Evolutionary conservation across 2,797 vertebrate genomes (phyloP).

Genomic region (Sebastes itinus): DNA sequence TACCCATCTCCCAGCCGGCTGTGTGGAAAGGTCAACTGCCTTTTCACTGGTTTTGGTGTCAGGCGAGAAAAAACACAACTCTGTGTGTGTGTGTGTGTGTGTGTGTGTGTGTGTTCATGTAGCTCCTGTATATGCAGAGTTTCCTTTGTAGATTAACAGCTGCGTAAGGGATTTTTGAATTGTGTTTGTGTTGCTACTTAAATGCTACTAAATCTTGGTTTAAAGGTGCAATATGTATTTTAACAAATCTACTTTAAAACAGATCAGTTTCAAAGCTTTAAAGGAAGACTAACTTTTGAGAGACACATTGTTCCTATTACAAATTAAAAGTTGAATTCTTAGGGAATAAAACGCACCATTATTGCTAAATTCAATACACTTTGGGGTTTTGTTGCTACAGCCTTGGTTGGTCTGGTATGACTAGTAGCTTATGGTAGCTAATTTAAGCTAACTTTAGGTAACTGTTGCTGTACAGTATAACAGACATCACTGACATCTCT

Average conservation of each 20-base stretch:
- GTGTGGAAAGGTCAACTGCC: slow-evolving; percentile 68
- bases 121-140: not conserved
- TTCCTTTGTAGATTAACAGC: not conserved
- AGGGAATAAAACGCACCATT: not conserved
- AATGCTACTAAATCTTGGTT: not conserved
- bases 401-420: not conserved
- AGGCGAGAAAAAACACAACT: not conserved
- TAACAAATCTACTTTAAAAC: not conserved
- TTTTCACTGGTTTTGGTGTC: slow-evolving; percentile 35
- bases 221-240: not conserved
- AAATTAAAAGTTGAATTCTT: not conserved
- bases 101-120: not conserved
- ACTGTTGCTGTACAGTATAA: not conserved
- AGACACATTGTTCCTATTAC: not conserved
- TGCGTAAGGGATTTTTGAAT: not conserved
- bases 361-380: not conserved
- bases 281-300: not conserved
- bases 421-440: not conserved
- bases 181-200: not conserved
- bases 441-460: not conserved
- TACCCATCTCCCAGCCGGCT: slow-evolving; percentile 63
- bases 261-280: not conserved
- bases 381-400: not conserved
- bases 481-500: not conserved
- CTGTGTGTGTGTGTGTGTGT: not conserved